phyloP scores from a whole-genome alignment of 2,888 invertebrate species.

The Hemistola chrysoprasaria region DNA sequence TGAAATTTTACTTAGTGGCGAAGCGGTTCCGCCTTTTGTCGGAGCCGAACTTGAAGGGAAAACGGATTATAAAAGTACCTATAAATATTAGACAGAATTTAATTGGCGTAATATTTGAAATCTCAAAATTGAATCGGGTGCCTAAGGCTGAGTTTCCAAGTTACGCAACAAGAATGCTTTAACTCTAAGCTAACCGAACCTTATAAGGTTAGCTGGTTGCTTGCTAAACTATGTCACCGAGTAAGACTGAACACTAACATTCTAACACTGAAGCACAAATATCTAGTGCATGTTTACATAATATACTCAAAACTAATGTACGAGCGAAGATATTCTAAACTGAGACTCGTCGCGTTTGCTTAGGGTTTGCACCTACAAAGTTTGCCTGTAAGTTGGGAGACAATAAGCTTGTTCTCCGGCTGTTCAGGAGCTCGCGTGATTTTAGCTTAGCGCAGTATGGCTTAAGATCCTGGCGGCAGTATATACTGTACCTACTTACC shows the following conservation, averaged over 20 bases:
- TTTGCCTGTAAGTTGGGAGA: conserved; percentile 25
- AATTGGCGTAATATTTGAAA: conserved; percentile 17
- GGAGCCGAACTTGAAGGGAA: conserved; percentile 23
- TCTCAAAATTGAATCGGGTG: background rate
- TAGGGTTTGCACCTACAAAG: conserved; percentile 28
- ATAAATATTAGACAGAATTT: conserved; percentile 12
- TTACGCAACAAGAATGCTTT: conserved; percentile 1
- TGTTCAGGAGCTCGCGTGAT: too few species aligned
- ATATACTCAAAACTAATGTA: conserved; percentile 29
- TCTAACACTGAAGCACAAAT: background rate
- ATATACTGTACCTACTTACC: too few species aligned
- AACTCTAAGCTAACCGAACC: conserved; percentile 1
- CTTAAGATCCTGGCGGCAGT: too few species aligned
- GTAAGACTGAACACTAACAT: background rate
- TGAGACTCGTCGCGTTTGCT: conserved; percentile 21
- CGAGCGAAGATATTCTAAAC: conserved; percentile 35
- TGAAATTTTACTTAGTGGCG: conserved; percentile 44
- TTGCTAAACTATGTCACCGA: background rate
- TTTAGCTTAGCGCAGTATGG: too few species aligned
- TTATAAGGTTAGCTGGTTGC: background rate
- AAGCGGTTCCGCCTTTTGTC: conserved; percentile 36
- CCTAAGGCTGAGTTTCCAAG: background rate
- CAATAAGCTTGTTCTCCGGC: conserved; percentile 5
- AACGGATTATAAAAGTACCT: conserved; percentile 20
- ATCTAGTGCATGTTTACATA: conserved; percentile 7